Conservation (phyloP, 2,113 vertebrate species). For the Cryptomyrus ogoouensis region DNA sequence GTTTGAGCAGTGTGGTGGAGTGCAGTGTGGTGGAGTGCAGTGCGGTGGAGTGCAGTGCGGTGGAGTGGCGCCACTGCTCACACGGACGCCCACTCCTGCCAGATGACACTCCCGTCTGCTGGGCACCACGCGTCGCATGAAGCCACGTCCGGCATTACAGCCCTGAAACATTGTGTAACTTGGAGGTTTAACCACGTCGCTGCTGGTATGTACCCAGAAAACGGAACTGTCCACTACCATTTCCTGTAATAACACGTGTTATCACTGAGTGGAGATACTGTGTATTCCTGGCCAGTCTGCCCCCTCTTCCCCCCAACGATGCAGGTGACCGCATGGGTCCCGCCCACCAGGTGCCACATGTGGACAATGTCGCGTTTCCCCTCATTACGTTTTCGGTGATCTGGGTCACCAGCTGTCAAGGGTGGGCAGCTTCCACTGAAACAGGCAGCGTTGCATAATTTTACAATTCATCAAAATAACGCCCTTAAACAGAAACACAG, state of each 20-base stretch:
- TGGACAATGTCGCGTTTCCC: background rate
- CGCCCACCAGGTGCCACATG: background rate
- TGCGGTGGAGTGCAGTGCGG: background rate
- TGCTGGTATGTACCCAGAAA: background rate
- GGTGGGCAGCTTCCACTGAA: conserved; percentile 14
- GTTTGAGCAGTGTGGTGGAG: background rate
- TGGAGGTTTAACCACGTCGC: background rate
- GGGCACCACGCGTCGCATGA: background rate
- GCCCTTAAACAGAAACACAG: background rate
- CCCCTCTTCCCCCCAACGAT: background rate
- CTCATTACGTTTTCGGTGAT: background rate
- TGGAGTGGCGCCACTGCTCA: background rate
- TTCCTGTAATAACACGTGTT: background rate
- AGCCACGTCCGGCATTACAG: background rate
- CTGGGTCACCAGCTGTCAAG: conserved; percentile 28
- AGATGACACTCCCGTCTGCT: background rate
- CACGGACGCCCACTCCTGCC: background rate
- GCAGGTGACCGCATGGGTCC: background rate
- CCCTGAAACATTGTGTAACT: background rate
- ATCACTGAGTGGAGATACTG: background rate
- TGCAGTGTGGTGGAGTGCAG: no score
- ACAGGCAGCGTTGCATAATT: background rate
- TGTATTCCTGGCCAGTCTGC: background rate
- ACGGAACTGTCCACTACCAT: background rate
- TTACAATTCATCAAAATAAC: background rate